phyloP scores from a whole-genome alignment of 2,888 invertebrate genomes.

The Anagyrus pseudococci region DNA sequence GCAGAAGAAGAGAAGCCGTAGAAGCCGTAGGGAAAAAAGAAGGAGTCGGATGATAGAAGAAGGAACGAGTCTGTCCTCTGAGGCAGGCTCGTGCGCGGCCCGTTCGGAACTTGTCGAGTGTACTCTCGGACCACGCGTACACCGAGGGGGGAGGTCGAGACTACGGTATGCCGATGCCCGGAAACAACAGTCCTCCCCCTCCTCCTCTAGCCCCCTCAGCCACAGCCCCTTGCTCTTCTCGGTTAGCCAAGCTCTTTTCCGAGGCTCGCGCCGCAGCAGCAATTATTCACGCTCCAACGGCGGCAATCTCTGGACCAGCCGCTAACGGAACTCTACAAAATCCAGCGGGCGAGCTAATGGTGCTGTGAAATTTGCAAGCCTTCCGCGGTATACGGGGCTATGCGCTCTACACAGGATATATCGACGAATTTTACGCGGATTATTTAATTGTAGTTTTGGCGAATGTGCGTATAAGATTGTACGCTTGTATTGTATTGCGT shows the following conservation, averaged over 20 bases:
- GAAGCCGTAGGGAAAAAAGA: background rate
- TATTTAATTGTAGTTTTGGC: too few relatives aligned
- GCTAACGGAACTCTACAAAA: background rate
- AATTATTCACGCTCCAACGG: conserved; percentile 32
- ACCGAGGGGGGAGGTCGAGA: conserved; percentile 2
- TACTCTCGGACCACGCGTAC: conserved; percentile 24
- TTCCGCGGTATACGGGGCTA: too few relatives aligned
- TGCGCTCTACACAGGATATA: too few relatives aligned
- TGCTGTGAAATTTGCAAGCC: background rate
- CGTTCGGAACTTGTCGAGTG: conserved; percentile 37
- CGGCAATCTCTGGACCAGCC: too few relatives aligned
- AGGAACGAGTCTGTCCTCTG: background rate
- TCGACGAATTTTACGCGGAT: too few relatives aligned
- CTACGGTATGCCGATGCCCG: conserved; percentile 37
- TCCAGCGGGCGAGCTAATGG: background rate
- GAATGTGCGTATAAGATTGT: too few relatives aligned
- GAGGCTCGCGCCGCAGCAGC: conserved; percentile 15
- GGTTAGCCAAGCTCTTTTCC: too few relatives aligned
- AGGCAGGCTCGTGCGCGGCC: conserved; percentile 28
- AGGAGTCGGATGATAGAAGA: conserved; percentile 7
- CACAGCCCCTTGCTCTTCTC: background rate
- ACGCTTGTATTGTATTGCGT: too few relatives aligned
- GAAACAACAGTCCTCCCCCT: conserved; percentile 22
- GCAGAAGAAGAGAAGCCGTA: background rate
- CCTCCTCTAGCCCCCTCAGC: background rate